Evolutionary conservation across 1,140 invertebrate genomes (phyloP).

Genomic region (Aphidius gifuensis): DNA sequence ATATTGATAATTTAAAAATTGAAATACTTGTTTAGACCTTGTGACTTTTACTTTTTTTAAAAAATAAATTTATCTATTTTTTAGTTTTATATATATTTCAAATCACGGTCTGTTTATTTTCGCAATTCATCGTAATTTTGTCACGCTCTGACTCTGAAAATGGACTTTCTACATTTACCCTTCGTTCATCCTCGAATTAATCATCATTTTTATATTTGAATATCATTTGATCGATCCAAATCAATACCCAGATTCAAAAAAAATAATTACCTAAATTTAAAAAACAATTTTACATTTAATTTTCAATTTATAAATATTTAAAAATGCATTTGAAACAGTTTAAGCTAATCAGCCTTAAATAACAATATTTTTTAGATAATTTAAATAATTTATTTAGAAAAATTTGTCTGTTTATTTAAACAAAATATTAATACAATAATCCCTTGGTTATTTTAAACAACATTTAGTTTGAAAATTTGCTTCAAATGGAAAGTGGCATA

Average conservation of each 20-base stretch:
- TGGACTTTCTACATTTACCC: conserved; percentile 29
- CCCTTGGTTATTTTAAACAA: too few relatives aligned
- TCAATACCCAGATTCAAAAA: conserved; percentile 1
- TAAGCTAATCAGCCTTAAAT: too few relatives aligned
- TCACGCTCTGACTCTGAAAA: conserved; percentile 43
- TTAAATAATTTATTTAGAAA: too few relatives aligned
- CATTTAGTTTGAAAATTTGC: too few relatives aligned
- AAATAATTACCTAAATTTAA: background rate
- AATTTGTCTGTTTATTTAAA: too few relatives aligned
- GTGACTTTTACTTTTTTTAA: conserved; percentile 43
- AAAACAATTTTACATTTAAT: too few relatives aligned
- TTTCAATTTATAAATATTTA: too few relatives aligned
- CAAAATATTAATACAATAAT: too few relatives aligned
- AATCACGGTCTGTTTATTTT: conserved; percentile 45
- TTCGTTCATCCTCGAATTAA: conserved; percentile 22
- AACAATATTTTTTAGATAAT: too few relatives aligned
- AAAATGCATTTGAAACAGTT: too few relatives aligned
- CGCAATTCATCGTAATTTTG: conserved; percentile 42
- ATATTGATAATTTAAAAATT: background rate
- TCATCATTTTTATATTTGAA: conserved; percentile 16
- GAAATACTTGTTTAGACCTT: conserved; percentile 9
- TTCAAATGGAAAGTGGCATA: conserved; percentile 40
- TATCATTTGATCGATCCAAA: background rate
- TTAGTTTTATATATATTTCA: background rate
- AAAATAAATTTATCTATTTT: too few relatives aligned